Evolutionary conservation across 2,113 vertebrate species (phyloP), one percentile per base, ranked within the genome.

Genomic region (Nannobrachium achirus): DNA sequence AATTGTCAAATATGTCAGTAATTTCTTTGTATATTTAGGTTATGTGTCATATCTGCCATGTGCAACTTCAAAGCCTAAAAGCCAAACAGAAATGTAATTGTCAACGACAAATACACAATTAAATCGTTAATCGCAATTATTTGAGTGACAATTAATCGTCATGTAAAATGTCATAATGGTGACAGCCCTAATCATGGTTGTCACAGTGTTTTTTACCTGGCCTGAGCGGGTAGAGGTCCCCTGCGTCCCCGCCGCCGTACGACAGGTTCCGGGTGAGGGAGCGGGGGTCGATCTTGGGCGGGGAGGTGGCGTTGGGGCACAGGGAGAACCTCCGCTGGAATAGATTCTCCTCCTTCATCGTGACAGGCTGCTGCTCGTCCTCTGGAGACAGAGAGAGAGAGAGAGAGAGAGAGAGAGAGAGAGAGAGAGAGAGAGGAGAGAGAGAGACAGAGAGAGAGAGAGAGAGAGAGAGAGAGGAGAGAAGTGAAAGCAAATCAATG

Each of bases 261-360:
- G 96, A 96, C 65, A 97, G 87, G 80, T 95, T 95, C 41, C 95
- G 90, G 0, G 92, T 93, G 51, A 95, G 88, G 61, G 92, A 88
- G 66, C 88, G 94, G 60, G 95, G 93, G 77, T 97, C 96, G 0
- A 93, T 92, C 80, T 96, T 96, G 79, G 95, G 97, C 1, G 95
- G 95, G 10, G 95, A 94, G 55, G 94, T 93, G 0, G 94, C 86
- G 1, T 92, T 94, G 0, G 95, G 95, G 72, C 95, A 95, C 77
- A 98, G 92, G 4, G 97, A 98, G 84, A 97, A 94, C 89, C 95
- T 94, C 69, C 96, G 94, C 14, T 95, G 92, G 56, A 95, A 94
- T 63, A 97, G 91, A 87, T 94, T 95, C 90, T 97, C 97, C 86
- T 99, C 97, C 93, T 98, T 99, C 97, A 99, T 98, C 89, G 89